These are phyloP conservation scores for Sesia bembeciformis DNA, from an alignment of 2,888 invertebrate genomes.

Conservation along the genomic window DNA sequence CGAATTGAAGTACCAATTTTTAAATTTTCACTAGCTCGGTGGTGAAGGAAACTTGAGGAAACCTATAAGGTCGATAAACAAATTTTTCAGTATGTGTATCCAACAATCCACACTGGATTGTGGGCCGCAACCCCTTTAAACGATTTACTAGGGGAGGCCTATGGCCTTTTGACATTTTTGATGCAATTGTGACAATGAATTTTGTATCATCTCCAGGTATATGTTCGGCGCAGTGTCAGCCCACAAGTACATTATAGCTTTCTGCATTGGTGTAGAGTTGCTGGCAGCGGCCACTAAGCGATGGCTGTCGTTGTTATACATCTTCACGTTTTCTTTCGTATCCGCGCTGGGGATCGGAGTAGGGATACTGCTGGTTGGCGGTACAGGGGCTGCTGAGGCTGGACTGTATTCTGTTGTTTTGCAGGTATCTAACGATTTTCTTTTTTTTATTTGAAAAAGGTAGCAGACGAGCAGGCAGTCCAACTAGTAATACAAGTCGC, in stretches of 20 bases:
- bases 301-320: conserved; percentile 78
- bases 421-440: conserved; percentile 73
- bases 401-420: conserved; percentile 79
- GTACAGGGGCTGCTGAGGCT: conserved; percentile 70
- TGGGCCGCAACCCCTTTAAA: no score
- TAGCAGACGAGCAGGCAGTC: no score
- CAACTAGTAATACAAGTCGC: no score
- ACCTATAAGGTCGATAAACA: no score
- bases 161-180: no score
- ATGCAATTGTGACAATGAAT: background rate
- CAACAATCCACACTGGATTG: background rate
- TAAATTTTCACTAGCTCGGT: no score
- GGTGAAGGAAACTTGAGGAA: no score
- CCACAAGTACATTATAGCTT: conserved; percentile 90
- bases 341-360: conserved; percentile 87
- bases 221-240: conserved; percentile 90
- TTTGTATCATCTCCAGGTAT: conserved; percentile 61
- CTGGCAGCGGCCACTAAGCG: conserved; percentile 79
- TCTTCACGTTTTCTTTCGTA: conserved; percentile 85
- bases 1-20: no score
- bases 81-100: background rate
- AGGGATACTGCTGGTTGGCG: conserved; percentile 79
- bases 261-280: conserved; percentile 90
- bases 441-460: no score
- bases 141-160: no score